Evolutionary conservation across 2,888 invertebrate species (phyloP), one percentile per base, ranked within the genome.

Genomic region (Leptopilina myrica): DNA sequence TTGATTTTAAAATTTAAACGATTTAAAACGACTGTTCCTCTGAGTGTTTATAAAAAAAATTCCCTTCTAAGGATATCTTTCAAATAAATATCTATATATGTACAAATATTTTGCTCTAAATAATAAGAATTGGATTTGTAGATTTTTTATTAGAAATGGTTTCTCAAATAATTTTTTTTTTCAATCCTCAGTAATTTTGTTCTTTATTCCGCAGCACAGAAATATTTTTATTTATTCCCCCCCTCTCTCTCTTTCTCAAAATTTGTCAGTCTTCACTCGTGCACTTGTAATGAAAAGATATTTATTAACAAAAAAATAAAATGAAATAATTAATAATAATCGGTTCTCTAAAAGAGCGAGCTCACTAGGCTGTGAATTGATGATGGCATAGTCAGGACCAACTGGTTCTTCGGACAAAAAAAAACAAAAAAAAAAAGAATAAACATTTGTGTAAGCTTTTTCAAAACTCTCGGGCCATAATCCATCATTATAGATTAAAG

Each of bases 331-430:
- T 33, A 46, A 49, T 49, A 49, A 49, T 49, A 78, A 80, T 80
- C 78, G 76, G 80, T 78, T 79, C 81, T 80, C 80, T 69, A 77
- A 81, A 80, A 75, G 83, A 76, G 80, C 77, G 80, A 83, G 83
- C 83, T 83, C 83, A 83, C 83, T 80, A 83, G 83, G 83, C 83
- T 83, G 83, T 83, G 83, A 80, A 83, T 33, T 80, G 79, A 78
- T 78, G 80, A 80, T 76, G 79, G 80, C 78, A 76, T 77, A 73
- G 73, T 56, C 73, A 73, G 11, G 40, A 73, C 73, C 73, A 73
- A 56, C 69, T 56, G 73, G 73, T 73, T 73, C 56, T 73, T 73
- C 33, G 73, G 56, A 73, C 14, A 33, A 11, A 12, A 73, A 73
- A 73, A 43, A 43, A 43, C 3, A 26, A 2, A 33, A 33, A 33